Base-by-base conservation (phyloP, 2,888 invertebrate species). In the Epicampocera succincta region DNA sequence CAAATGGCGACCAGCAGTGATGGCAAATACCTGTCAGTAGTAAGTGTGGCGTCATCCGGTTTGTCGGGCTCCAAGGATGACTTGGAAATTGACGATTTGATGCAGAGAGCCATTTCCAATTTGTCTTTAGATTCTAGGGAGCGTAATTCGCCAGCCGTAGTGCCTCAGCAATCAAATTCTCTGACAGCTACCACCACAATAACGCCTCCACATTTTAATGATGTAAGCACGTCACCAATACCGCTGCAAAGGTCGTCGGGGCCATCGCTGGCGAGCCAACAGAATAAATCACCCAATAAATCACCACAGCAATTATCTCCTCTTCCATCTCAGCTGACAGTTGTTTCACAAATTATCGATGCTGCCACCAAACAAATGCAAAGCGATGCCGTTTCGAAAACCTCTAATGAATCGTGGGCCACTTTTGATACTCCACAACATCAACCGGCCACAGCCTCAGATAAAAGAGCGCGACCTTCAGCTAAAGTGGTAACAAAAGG, bases 401-500 rank as follows among this genome's bases (percentile, higher is more conserved):
- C 46, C 46, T 50, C 74, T 65, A 75, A 86, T 68, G 93, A 93
- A 85, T 92, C 92, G 21, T 93, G 93, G 93, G 93, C 93, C 9
- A 92, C 93, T 50, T 93, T 93, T 84, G 93, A 93, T 80, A 89
- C 89, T 0, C 89, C 89, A 3, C 92, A 92, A 85, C 85, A 87
- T 38, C 83, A 73, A 52, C 58, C 74, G 6, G 80, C 63, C 13
- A 73, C 76, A 21, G 76, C 69, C 0, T 83, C 83, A 0, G 80
- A 84, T 60, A 84, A 85, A 72, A 85, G 85, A 1, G 77, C 75
- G 1, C 56, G 79, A 21, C 75, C 65, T 12, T 58, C 61, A 0
- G 69, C 80, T 12, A 82, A 82, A 83, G 84, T 84, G 80, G 82
- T 85, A 69, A 69, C 83, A 9, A 86, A 86, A 50, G 71, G 83